Percentiles rank a stretch among this genome's conserved stretches.
These are phyloP conservation scores for Meteorus colon DNA, from an alignment of 2,888 invertebrate species.

Conservation along the genomic window DNA sequence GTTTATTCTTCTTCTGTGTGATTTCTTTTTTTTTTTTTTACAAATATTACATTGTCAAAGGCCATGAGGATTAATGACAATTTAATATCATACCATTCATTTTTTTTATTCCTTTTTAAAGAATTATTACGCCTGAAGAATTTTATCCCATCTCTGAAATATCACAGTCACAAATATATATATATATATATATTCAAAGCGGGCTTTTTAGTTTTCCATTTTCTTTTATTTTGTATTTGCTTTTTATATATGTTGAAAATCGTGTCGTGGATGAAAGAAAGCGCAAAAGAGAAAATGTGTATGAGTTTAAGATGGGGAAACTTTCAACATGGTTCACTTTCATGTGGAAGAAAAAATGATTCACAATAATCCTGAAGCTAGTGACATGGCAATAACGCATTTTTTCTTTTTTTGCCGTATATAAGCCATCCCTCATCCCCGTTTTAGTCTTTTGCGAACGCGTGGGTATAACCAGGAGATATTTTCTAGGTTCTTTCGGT, in stretches of 20 bases:
- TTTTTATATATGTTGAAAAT: neutral
- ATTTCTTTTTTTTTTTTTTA: neutral
- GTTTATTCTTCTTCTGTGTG: neutral
- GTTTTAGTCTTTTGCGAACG: neutral
- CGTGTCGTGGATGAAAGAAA: conserved; percentile 22
- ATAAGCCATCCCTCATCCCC: conserved; percentile 55
- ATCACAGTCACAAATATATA: neutral
- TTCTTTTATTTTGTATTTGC: neutral
- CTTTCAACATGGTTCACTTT: conserved; percentile 57
- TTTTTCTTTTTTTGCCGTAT: conserved; percentile 19
- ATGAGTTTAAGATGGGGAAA: neutral
- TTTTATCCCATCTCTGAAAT: neutral
- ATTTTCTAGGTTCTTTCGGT: neutral
- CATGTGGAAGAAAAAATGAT: conserved; percentile 67
- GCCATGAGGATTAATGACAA: neutral
- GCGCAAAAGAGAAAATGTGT: neutral
- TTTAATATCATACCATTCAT: neutral
- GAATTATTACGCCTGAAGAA: conserved; percentile 17
- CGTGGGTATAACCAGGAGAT: neutral
- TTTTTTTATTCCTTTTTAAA: neutral
- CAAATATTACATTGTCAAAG: neutral
- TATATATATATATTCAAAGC: neutral
- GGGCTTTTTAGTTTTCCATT: neutral
- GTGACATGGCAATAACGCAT: conserved; percentile 67
- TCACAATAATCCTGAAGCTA: conserved; percentile 68